Conservation (phyloP, 1,140 invertebrate genomes). For the Drosophila suzukii region DNA sequence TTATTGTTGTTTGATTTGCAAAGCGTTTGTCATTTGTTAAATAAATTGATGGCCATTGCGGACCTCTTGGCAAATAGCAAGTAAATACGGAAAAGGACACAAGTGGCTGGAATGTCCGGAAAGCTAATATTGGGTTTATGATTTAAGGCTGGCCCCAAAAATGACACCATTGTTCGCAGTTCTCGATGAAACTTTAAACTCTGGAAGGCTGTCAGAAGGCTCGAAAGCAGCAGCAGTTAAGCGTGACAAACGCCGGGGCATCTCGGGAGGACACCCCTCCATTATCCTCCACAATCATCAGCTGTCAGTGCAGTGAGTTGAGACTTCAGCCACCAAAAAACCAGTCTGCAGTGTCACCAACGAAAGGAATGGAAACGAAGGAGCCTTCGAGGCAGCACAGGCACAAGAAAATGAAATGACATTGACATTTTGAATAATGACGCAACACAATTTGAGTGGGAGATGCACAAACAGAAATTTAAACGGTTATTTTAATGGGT, state of each 20-base stretch:
- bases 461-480: constrained; percentile 9
- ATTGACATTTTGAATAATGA: constrained; percentile 83
- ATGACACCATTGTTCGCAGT: constrained; percentile 20
- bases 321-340: constrained; percentile 66
- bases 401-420: constrained; percentile 57
- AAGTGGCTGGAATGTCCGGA: constrained; percentile 18
- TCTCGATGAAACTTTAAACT: constrained; percentile 33
- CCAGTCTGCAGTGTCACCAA: constrained; percentile 48
- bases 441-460: constrained; percentile 46
- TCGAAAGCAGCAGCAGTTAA: constrained; percentile 37
- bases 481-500: neutral
- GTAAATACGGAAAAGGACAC: constrained; percentile 20
- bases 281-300: constrained; percentile 51
- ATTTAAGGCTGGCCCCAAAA: constrained; percentile 18
- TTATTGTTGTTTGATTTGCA: constrained; percentile 81
- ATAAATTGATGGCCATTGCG: constrained; percentile 79
- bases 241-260: constrained; percentile 41
- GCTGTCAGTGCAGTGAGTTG: constrained; percentile 73
- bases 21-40: constrained; percentile 81
- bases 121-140: constrained; percentile 39
- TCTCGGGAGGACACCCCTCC: constrained; percentile 7
- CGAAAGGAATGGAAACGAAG: constrained; percentile 3
- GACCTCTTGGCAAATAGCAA: constrained; percentile 63
- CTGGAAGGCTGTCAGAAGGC: constrained; percentile 23
- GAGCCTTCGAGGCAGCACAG: constrained; percentile 5